Evolutionary conservation across 1,140 invertebrate species (phyloP), one percentile per base, ranked within the genome.

Genomic region (Drosophila serrata): DNA sequence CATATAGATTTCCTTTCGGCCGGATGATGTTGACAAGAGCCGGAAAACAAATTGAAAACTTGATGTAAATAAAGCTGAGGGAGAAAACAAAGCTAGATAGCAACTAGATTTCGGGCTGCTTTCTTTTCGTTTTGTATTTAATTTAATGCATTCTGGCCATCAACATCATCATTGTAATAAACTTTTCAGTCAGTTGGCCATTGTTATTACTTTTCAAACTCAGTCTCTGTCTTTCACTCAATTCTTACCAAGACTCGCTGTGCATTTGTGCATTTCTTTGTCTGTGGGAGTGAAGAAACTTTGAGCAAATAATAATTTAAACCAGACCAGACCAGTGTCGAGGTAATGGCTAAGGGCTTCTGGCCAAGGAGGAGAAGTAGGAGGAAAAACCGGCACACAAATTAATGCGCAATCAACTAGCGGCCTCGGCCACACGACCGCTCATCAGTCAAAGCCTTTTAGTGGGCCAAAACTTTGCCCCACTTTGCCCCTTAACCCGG

Each of bases 31-130:
- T 85, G 81, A 86, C 81, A 85, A 81, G 82, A 67, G 70, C 65
- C 57, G 42, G 81, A 84, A 85, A 86, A 64, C 82, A 85, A 86
- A 86, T 80, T 75, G 67, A 64, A 85, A 85, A 85, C 82, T 86
- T 72, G 59, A 81, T 68, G 78, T 62, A 85, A 85, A 85, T 86
- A 86, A 65, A 58, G 65, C 45, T 58, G 48, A 39, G n/a, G n/a
- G 48, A 48, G 45, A 82, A 79, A 78, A 48, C 45, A 67, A 65
- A 70, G 68, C 53, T 60, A 43, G 33, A 33, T 79, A n/a, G 69
- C 58, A 51, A 11, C 48, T 49, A 35, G 56, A 57, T 57, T 57
- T 62, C 42, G 62, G 59, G 78, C 27, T 56, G 75, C 81, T 87
- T 84, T 86, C 67, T 53, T 72, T 82, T 79, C 73, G 64, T 48